A percentile compares a stretch with the other conserved stretches of the same genome.
Conservation (phyloP, 1,140 invertebrate genomes). For the Tetramorium parvispinum region DNA sequence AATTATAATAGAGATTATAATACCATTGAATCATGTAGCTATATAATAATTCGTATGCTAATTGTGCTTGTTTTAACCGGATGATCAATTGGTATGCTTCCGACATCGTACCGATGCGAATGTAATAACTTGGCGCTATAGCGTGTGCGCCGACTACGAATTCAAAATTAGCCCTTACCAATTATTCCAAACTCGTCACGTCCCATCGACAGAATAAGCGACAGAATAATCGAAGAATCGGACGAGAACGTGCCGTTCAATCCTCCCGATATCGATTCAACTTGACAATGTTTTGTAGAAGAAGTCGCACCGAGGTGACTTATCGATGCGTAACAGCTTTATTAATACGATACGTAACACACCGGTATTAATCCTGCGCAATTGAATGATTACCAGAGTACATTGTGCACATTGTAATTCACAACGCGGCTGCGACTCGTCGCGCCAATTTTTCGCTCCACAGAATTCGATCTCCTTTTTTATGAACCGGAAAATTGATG, state of each 20-base stretch:
- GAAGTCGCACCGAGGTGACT: not conserved
- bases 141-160: not conserved
- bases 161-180: conserved; percentile 1
- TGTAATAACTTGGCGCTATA: conserved; percentile 27
- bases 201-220: conserved; percentile 4
- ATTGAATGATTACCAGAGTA: conserved; percentile 17
- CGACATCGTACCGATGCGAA: conserved; percentile 12
- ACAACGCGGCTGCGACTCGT: not conserved
- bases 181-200: conserved; percentile 52
- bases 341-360: conserved; percentile 20
- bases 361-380: conserved; percentile 21
- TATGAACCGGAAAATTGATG: conserved; percentile 44
- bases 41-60: not conserved
- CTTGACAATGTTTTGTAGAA: not conserved
- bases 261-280: not conserved
- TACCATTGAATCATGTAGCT: not conserved
- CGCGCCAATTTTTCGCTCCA: conserved; percentile 41
- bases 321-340: conserved; percentile 32
- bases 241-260: not conserved
- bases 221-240: conserved; percentile 1
- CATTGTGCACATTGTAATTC: conserved; percentile 11
- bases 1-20: not conserved
- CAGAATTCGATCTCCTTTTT: conserved; percentile 37
- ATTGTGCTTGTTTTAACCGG: conserved; percentile 19
- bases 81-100: conserved; percentile 2